A percentile compares a stretch with the other conserved stretches of the same genome.
These are phyloP conservation scores for Rhamnusium bicolor DNA, from an alignment of 2,888 invertebrate genomes.

Conservation along the genomic window DNA sequence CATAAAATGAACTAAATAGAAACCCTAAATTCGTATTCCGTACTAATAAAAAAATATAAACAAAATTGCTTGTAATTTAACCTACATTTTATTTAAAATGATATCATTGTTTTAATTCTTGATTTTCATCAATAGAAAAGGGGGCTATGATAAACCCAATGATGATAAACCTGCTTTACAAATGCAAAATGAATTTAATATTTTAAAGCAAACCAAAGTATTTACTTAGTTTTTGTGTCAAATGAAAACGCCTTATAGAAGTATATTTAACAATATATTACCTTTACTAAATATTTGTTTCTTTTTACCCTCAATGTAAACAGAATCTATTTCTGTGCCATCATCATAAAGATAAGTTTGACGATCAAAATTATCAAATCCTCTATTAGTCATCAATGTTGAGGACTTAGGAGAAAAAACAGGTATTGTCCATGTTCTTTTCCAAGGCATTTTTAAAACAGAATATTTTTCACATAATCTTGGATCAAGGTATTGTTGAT, in stretches of 20 bases:
- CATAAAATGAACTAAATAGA: too few species aligned
- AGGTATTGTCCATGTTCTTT: slow-evolving; percentile 52
- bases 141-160: too few species aligned
- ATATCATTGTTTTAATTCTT: too few species aligned
- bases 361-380: slow-evolving; percentile 44
- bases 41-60: too few species aligned
- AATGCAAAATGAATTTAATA: too few species aligned
- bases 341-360: slow-evolving; percentile 57
- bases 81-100: too few species aligned
- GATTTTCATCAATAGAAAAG: too few species aligned
- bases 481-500: slow-evolving; percentile 41
- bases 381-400: slow-evolving; percentile 23
- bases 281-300: slow-evolving; percentile 7
- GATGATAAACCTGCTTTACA: too few species aligned
- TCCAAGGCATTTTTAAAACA: slow-evolving; percentile 53
- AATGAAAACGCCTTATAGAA: neutral
- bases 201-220: too few species aligned
- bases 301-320: slow-evolving; percentile 37
- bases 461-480: slow-evolving; percentile 54
- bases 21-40: too few species aligned
- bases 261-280: neutral
- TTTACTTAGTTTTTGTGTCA: too few species aligned
- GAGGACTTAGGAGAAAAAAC: slow-evolving; percentile 40
- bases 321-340: slow-evolving; percentile 53
- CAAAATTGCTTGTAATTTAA: too few species aligned